Evolutionary conservation across 2,888 invertebrate species (phyloP).

Genomic region (Netelia fuscicornis): DNA sequence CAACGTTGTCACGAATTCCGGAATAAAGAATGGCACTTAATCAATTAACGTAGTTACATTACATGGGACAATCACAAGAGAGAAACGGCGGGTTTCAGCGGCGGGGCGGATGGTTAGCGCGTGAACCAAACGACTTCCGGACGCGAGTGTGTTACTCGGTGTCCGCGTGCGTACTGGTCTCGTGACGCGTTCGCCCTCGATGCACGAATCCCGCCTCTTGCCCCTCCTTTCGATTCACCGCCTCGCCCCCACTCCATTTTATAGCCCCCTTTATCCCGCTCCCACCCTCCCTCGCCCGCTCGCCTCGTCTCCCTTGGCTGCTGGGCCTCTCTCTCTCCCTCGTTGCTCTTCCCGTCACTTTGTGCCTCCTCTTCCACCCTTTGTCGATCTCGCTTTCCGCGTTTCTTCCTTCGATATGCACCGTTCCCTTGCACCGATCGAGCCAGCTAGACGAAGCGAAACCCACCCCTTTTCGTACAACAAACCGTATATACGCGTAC

Average conservation of each 20-base stretch:
- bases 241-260: conserved; percentile 53
- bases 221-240: conserved; percentile 51
- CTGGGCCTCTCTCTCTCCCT: conserved; percentile 23
- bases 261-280: conserved; percentile 45
- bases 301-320: conserved; percentile 41
- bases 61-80: conserved; percentile 14
- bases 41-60: conserved; percentile 22
- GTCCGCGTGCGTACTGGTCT: conserved; percentile 80
- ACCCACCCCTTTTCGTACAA: conserved; percentile 34
- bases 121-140: conserved; percentile 68
- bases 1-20: neutral
- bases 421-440: conserved; percentile 49
- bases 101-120: conserved; percentile 65
- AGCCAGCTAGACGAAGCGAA: conserved; percentile 38
- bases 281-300: conserved; percentile 22
- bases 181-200: conserved; percentile 76
- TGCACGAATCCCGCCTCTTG: conserved; percentile 65
- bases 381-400: conserved; percentile 35
- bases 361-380: conserved; percentile 56
- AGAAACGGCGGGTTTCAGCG: conserved; percentile 54
- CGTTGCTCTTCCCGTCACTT: conserved; percentile 52
- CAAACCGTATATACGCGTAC: conserved; percentile 21
- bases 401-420: conserved; percentile 48
- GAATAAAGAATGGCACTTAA: conserved; percentile 2
- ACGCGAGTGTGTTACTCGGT: conserved; percentile 74